Percentiles rank a stretch among this genome's conserved stretches.
Evolutionary conservation across 1,140 invertebrate species (phyloP).

Genomic region (Bombus ignitus): DNA sequence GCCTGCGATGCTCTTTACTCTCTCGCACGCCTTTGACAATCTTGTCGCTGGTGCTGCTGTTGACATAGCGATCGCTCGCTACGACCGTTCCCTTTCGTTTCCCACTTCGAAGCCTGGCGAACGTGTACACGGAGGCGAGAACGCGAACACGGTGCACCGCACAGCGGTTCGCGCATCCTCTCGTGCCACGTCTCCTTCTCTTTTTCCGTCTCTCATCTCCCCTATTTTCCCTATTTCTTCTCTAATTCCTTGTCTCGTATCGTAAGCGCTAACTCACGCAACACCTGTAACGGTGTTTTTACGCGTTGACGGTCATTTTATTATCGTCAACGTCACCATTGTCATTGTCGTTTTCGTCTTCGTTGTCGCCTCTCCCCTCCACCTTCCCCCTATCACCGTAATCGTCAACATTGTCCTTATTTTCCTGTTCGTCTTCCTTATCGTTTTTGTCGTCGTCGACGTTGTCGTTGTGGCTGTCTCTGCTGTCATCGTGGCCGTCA

Average conservation of each 20-base stretch:
- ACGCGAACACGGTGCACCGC: conserved; percentile 56
- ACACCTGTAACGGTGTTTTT: conserved; percentile 26
- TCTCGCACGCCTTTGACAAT: conserved; percentile 57
- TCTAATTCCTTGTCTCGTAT: background rate
- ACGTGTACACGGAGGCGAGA: conserved; percentile 42
- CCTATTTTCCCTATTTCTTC: conserved; percentile 27
- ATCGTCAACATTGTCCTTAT: conserved; percentile 27
- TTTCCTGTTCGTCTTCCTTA: background rate
- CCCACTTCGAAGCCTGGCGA: conserved; percentile 54
- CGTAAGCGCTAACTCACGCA: conserved; percentile 8
- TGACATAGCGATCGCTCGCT: conserved; percentile 48
- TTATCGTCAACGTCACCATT: conserved; percentile 32
- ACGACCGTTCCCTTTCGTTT: conserved; percentile 63
- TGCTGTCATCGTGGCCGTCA: background rate
- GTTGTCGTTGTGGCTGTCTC: background rate
- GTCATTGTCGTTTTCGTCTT: conserved; percentile 29
- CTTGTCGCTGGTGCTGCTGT: conserved; percentile 49
- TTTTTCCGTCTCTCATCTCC: conserved; percentile 26
- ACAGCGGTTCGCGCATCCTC: conserved; percentile 63
- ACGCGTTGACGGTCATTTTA: conserved; percentile 34
- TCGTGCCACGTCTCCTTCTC: conserved; percentile 65
- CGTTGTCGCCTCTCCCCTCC: conserved; percentile 1
- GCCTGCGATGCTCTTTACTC: conserved; percentile 9
- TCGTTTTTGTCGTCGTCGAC: conserved; percentile 1
- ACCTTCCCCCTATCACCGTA: background rate